Evolutionary conservation across 2,888 invertebrate genomes (phyloP).

Genomic region (Ochlodes sylvanus): DNA sequence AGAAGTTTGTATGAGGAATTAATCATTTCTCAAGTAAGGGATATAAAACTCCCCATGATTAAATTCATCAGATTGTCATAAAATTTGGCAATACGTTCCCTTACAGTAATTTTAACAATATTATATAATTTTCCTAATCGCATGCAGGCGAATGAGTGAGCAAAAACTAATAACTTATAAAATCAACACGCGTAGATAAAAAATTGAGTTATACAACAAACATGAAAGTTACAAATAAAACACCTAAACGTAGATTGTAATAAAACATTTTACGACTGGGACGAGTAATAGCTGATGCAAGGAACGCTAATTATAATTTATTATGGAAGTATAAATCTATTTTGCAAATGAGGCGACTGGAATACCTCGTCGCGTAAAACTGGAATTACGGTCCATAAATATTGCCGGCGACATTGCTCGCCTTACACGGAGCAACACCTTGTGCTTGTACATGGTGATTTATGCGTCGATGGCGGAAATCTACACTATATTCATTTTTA

Average conservation of each 20-base stretch:
- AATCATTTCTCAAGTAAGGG: too few species aligned
- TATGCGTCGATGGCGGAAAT: neutral
- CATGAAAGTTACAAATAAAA: too few species aligned
- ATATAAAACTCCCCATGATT: too few species aligned
- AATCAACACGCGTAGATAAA: too few species aligned
- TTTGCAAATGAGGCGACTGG: slow-evolving; percentile 25
- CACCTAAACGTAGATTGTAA: slow-evolving; percentile 25
- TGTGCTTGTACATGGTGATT: neutral
- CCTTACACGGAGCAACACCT: slow-evolving; percentile 4
- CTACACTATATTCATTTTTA: neutral
- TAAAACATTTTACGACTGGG: slow-evolving; percentile 25
- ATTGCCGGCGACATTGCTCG: neutral
- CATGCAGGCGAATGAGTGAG: too few species aligned
- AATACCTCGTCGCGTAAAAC: slow-evolving; percentile 17
- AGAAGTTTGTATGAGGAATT: too few species aligned
- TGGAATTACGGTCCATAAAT: slow-evolving; percentile 21
- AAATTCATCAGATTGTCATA: too few species aligned
- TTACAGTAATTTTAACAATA: too few species aligned
- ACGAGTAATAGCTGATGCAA: slow-evolving; percentile 9
- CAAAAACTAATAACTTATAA: too few species aligned
- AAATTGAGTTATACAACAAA: too few species aligned
- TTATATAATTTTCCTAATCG: too few species aligned
- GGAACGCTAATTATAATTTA: slow-evolving; percentile 26
- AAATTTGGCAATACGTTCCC: too few species aligned
- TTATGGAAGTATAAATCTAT: slow-evolving; percentile 20